These are phyloP conservation scores for Micrasema longulum DNA, from an alignment of 1,140 invertebrate genomes.

Conservation along the genomic window DNA sequence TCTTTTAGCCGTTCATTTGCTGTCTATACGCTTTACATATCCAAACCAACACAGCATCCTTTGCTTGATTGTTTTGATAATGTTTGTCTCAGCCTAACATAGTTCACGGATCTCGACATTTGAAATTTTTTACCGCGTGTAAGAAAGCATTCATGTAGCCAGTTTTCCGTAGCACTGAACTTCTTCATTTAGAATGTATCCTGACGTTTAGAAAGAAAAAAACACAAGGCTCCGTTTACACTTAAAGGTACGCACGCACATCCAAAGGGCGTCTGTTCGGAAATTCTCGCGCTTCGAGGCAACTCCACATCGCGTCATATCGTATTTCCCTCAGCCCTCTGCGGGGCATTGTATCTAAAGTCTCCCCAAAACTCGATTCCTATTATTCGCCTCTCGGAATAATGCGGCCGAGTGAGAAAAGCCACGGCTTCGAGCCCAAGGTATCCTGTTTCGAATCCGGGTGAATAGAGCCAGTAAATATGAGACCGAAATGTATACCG, in stretches of 20 bases:
- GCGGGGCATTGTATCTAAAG: slow-evolving; percentile 2
- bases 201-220: no score
- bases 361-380: slow-evolving; percentile 18
- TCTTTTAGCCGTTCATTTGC: no score
- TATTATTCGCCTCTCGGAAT: slow-evolving; percentile 8
- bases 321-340: slow-evolving; percentile 16
- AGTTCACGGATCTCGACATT: no score
- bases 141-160: no score
- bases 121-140: no score
- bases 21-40: no score
- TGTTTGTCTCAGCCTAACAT: no score
- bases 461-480: slow-evolving; percentile 16
- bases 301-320: slow-evolving; percentile 14
- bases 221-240: not conserved
- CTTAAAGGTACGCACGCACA: not conserved
- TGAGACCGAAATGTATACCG: slow-evolving; percentile 22
- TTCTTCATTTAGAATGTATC: no score
- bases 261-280: not conserved
- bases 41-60: no score
- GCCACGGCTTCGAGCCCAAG: not conserved
- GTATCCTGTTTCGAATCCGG: slow-evolving; percentile 27
- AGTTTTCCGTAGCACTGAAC: no score
- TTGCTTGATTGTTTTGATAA: no score
- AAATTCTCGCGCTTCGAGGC: not conserved
- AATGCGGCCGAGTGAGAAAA: slow-evolving; percentile 15